Evolutionary conservation across 1,140 invertebrate species (phyloP).

Genomic region (Cyclina sinensis): DNA sequence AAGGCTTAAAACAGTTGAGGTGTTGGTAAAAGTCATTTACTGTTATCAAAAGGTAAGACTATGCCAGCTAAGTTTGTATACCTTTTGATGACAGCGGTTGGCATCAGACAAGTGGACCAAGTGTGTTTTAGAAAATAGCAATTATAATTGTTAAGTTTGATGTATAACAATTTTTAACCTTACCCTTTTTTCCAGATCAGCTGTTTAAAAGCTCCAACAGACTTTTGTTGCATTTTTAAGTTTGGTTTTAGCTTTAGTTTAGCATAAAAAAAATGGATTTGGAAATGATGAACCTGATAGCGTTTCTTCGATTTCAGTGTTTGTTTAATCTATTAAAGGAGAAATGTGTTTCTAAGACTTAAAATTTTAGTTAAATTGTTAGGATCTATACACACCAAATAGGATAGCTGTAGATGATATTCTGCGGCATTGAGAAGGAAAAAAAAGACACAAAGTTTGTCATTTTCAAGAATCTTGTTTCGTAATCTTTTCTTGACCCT

Average conservation of each 20-base stretch:
- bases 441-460: slow-evolving; percentile 3
- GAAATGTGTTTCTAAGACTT: too few relatives aligned
- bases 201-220: too few relatives aligned
- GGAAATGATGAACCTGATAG: too few relatives aligned
- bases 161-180: neutral
- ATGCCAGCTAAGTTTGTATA: too few relatives aligned
- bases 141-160: neutral
- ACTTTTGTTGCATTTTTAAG: too few relatives aligned
- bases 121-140: neutral
- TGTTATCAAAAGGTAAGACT: neutral
- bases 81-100: too few relatives aligned
- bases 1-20: slow-evolving; percentile 6
- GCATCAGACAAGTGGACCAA: neutral
- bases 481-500: too few relatives aligned
- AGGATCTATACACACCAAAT: neutral
- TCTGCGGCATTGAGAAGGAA: neutral
- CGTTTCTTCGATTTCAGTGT: too few relatives aligned
- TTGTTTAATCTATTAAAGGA: too few relatives aligned
- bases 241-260: too few relatives aligned
- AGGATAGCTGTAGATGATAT: neutral
- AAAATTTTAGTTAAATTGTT: too few relatives aligned
- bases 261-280: too few relatives aligned
- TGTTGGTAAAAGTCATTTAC: slow-evolving; percentile 12
- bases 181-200: neutral
- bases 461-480: neutral